phyloP scores from a whole-genome alignment of 2,113 vertebrate genomes.

The Gasterosteus nipponicus region DNA sequence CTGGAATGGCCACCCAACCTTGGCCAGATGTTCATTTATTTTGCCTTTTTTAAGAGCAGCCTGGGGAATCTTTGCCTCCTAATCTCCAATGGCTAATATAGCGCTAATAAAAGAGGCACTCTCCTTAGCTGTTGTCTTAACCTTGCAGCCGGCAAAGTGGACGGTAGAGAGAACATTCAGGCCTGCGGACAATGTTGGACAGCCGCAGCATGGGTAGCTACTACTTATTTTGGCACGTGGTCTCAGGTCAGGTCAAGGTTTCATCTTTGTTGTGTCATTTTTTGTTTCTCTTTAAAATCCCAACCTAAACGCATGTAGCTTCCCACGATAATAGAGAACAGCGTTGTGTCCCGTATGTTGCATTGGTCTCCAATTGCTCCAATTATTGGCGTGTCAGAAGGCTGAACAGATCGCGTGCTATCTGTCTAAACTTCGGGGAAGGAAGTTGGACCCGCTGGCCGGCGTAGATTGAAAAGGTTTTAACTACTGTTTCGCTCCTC shows the following conservation, averaged over 20 bases:
- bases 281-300: conserved; percentile 16
- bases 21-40: conserved; percentile 75
- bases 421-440: neutral
- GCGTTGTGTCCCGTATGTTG: neutral
- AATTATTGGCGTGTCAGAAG: neutral
- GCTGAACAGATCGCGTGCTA: neutral
- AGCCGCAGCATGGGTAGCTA: conserved; percentile 33
- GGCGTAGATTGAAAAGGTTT: neutral
- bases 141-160: conserved; percentile 67
- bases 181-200: conserved; percentile 15
- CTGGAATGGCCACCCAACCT: conserved; percentile 70
- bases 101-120: conserved; percentile 73
- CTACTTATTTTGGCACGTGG: conserved; percentile 57
- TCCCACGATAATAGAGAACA: neutral
- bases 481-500: conserved; percentile 32
- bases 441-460: neutral
- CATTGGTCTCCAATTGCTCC: neutral
- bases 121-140: conserved; percentile 76
- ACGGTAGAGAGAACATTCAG: conserved; percentile 29
- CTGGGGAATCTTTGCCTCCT: conserved; percentile 57
- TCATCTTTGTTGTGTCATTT: conserved; percentile 27
- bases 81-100: conserved; percentile 67
- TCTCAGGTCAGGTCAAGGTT: conserved; percentile 35
- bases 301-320: conserved; percentile 21
- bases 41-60: conserved; percentile 66